Evolutionary conservation across 1,140 invertebrate genomes (phyloP).

Genomic region (Tetranychus urticae): DNA sequence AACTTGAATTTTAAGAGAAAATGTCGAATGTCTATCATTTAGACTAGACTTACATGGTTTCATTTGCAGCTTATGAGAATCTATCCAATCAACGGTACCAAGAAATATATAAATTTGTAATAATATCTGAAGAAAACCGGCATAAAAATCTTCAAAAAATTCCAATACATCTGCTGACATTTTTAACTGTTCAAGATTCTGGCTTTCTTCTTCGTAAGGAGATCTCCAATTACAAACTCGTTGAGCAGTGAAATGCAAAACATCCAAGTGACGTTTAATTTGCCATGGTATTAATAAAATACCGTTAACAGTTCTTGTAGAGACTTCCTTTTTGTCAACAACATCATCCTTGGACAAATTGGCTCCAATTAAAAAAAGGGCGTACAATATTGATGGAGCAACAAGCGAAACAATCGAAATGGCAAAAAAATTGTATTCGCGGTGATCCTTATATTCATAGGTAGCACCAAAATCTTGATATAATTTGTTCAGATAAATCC

Average conservation of each 20-base stretch:
- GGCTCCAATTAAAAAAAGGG: constrained; percentile 11
- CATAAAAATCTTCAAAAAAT: constrained; percentile 18
- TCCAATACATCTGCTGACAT: constrained; percentile 13
- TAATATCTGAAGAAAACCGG: constrained; percentile 14
- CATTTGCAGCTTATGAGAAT: neutral
- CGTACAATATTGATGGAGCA: constrained; percentile 13
- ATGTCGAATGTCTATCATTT: too few species aligned
- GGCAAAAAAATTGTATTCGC: constrained; percentile 10
- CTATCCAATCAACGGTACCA: constrained; percentile 2
- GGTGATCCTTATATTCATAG: constrained; percentile 6
- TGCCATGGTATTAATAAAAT: constrained; percentile 16
- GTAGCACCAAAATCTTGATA: constrained; percentile 13
- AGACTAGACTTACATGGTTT: constrained; percentile 8
- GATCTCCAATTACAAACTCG: constrained; percentile 10
- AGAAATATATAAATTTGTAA: constrained; percentile 15
- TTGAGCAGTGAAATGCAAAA: constrained; percentile 13
- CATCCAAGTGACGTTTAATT: constrained; percentile 15
- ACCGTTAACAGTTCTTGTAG: constrained; percentile 14
- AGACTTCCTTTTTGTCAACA: constrained; percentile 7
- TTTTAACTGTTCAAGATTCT: constrained; percentile 10
- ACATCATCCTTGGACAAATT: constrained; percentile 10
- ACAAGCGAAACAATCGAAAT: constrained; percentile 12
- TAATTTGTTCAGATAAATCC: constrained; percentile 13
- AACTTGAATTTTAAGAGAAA: too few species aligned
- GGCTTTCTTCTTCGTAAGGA: constrained; percentile 9